Conservation (phyloP, 53 echinoderm and acorn worm genomes). For the Apostichopus leukothele region DNA sequence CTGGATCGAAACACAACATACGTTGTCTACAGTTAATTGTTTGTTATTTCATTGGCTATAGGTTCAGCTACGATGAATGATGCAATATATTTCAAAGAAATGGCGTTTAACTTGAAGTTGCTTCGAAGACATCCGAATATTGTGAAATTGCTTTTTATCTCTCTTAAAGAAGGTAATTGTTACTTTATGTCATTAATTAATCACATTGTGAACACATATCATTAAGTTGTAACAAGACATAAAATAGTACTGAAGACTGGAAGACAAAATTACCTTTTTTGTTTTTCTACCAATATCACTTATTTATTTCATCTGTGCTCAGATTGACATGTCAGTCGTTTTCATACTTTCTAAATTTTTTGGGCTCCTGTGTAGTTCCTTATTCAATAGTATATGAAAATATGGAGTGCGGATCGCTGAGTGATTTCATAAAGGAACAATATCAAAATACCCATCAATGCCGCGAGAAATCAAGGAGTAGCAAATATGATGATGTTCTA, state of each 20-base stretch:
- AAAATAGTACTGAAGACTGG: background rate
- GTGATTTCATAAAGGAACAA: background rate
- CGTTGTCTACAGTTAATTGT: too few species aligned
- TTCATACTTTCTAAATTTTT: background rate
- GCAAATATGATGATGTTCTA: background rate
- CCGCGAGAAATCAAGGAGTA: background rate
- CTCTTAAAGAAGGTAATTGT: too few species aligned
- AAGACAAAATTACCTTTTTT: background rate
- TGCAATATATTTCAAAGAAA: too few species aligned
- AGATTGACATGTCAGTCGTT: background rate
- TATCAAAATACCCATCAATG: background rate
- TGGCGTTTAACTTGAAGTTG: too few species aligned
- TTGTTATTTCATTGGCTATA: too few species aligned
- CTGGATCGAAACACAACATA: too few species aligned
- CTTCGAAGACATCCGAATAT: too few species aligned
- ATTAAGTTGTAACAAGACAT: background rate
- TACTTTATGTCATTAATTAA: too few species aligned
- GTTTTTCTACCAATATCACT: too few species aligned
- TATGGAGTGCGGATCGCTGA: background rate
- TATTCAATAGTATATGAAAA: background rate
- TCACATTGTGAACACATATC: background rate
- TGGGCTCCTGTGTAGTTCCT: background rate
- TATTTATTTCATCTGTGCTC: background rate
- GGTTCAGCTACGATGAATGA: too few species aligned
- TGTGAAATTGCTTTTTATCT: too few species aligned